phyloP scores from a whole-genome alignment of 37 sponge, comb jelly and placozoan species.

The Mnemiopsis leidyi region DNA sequence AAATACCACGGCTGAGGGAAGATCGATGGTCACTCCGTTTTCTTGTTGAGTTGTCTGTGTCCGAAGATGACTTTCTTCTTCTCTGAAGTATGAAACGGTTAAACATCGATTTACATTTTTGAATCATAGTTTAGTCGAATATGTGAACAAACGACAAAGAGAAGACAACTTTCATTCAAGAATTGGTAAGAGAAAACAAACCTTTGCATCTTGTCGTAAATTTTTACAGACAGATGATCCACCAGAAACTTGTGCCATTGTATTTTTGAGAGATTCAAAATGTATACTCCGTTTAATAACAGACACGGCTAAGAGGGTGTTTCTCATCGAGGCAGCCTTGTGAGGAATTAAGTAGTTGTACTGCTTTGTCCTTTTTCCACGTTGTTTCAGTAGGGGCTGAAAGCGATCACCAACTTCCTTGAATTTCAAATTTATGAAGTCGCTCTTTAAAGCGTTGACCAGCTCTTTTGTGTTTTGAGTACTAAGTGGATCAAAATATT shows the following conservation, averaged over 20 bases:
- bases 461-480: neutral
- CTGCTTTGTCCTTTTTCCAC: neutral
- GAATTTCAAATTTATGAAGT: neutral
- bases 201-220: neutral
- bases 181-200: neutral
- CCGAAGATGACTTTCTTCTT: neutral
- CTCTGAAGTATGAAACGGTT: neutral
- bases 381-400: neutral
- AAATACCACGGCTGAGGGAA: neutral
- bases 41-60: no score
- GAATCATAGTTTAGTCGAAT: no score
- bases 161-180: no score
- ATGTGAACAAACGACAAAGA: no score
- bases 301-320: slow-evolving; percentile 6
- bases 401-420: neutral
- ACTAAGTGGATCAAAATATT: slow-evolving; percentile 18
- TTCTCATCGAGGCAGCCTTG: neutral
- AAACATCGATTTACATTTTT: no score
- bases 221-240: neutral
- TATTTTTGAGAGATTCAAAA: neutral
- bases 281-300: neutral
- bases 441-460: neutral
- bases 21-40: neutral
- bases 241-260: neutral
- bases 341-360: slow-evolving; percentile 19